Conservation (phyloP, 2,888 invertebrate species). For the Margaritifera margaritifera region DNA sequence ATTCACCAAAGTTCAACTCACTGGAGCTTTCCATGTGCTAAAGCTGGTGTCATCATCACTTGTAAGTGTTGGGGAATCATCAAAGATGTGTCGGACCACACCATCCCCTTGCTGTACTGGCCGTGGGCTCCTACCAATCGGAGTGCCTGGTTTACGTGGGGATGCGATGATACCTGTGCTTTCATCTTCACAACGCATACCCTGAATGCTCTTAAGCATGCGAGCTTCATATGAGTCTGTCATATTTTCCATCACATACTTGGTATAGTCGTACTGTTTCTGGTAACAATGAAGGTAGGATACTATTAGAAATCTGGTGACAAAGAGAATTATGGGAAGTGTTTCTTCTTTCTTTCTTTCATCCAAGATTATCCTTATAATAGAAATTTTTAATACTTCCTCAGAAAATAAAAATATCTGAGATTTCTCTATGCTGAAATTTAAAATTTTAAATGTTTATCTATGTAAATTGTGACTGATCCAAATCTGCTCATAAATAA, state of each 20-base stretch:
- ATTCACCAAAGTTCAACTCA: conserved; percentile 29
- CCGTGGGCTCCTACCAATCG: conserved; percentile 6
- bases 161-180: conserved; percentile 39
- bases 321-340: background rate
- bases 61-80: conserved; percentile 58
- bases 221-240: conserved; percentile 67
- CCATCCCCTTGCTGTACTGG: conserved; percentile 9
- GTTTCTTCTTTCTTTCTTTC: no score
- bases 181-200: conserved; percentile 46
- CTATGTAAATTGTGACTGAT: no score
- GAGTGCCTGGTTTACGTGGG: conserved; percentile 4
- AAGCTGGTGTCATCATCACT: conserved; percentile 67
- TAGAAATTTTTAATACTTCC: no score
- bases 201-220: conserved; percentile 67
- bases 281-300: conserved; percentile 18
- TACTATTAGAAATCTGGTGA: background rate
- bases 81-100: conserved; percentile 37
- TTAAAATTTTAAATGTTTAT: no score
- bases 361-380: no score
- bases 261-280: conserved; percentile 63
- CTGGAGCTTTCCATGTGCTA: conserved; percentile 66
- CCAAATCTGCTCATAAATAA: no score
- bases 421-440: no score
- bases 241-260: conserved; percentile 60
- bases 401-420: no score